Evolutionary conservation across 2,113 vertebrate genomes (phyloP), one percentile per base, ranked within the genome.

Genomic region (Catharus bicknelli): DNA sequence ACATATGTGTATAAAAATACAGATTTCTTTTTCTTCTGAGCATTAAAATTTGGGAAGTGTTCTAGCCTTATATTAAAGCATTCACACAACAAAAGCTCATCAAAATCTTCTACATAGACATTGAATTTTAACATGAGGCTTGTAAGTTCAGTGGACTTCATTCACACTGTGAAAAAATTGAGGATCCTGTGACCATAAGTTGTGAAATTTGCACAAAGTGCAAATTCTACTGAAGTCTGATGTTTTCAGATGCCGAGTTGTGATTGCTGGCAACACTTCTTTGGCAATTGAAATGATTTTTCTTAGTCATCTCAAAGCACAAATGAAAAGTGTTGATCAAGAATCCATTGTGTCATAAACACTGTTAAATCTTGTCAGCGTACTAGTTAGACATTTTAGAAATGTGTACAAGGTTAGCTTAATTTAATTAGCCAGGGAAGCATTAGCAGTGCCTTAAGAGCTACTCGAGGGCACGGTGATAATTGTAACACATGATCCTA

Each of bases 341-440:
- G 78, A 51, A 64, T 72, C 58, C 81, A 25, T 76, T 53, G 51
- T 43, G 48, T 63, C 77, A 79, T 62, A 83, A 80, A 78, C 76
- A 42, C 61, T 87, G 40, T 62, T 59, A 68, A 91, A 74, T 75
- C 36, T 78, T 7, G 48, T 51, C 73, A n/a, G n/a, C 1, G 0
- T 79, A 68, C 91, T 84, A 59, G 74, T 57, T 88, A 36, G 90
- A 68, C 85, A 40, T 91, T 95, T 81, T 72, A 81, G 88, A 91
- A 88, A 94, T 36, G 34, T 93, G 86, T 83, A 93, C 61, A 22
- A 90, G 94, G 89, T 94, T 78, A 95, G 34, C 82, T 91, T 95
- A 91, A 96, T 93, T 95, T 92, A 95, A 96, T 97, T 97, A 94
- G 68, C 76, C 53, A 23, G 32, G 92, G 86, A 90, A 90, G 83